Evolutionary conservation across 2,888 invertebrate species (phyloP).

Genomic region (Marronus borbonicus): DNA sequence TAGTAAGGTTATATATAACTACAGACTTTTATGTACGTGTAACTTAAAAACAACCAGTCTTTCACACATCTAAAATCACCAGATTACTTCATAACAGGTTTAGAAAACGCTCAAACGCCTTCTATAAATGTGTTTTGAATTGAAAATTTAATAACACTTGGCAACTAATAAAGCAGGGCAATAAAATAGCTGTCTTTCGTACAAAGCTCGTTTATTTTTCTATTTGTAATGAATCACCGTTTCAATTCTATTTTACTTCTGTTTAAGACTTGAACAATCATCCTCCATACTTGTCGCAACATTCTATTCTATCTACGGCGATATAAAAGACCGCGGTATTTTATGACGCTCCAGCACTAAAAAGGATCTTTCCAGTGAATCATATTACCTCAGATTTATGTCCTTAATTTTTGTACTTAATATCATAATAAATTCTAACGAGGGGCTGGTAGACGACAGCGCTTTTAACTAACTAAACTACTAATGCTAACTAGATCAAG

Average conservation of each 20-base stretch:
- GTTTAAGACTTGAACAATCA: neutral
- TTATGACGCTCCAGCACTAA: conserved; percentile 48
- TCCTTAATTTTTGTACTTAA: conserved; percentile 53
- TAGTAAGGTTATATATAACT: no score
- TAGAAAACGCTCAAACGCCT: no score
- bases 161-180: no score
- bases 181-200: neutral
- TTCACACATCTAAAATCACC: no score
- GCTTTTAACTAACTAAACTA: neutral
- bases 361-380: conserved; percentile 49
- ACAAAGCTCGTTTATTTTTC: neutral
- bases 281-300: neutral
- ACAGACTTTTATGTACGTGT: no score
- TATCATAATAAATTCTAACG: conserved; percentile 47
- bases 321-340: conserved; percentile 47
- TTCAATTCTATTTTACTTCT: conserved; percentile 19
- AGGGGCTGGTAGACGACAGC: neutral
- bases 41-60: no score
- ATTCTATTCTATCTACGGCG: conserved; percentile 47
- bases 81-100: no score
- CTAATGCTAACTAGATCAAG: conserved; percentile 39
- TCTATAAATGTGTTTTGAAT: no score
- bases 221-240: neutral
- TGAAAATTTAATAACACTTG: no score
- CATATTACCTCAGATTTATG: conserved; percentile 51